A percentile compares a stretch with the other conserved stretches of the same genome.
Evolutionary conservation across 2,113 vertebrate species (phyloP).

Genomic region (Syngnathus floridae): DNA sequence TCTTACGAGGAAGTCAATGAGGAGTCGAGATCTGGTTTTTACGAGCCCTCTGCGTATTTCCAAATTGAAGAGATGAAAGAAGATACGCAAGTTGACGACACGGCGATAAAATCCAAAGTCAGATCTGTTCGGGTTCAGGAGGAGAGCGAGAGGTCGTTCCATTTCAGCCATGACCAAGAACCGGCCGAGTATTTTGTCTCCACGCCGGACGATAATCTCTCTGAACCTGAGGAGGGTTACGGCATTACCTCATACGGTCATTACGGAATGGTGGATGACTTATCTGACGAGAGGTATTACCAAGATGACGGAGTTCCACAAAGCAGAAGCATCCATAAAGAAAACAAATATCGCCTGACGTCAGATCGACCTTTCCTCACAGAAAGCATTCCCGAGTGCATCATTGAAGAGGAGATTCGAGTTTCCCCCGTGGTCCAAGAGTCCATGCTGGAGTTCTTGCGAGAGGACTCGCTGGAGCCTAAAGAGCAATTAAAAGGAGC

Average conservation of each 20-base stretch:
- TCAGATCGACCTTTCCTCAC: conserved; percentile 37
- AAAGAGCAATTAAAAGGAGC: conserved; percentile 81
- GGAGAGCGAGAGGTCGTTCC: conserved; percentile 46
- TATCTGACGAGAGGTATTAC: conserved; percentile 72
- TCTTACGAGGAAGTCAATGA: conserved; percentile 60
- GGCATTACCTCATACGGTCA: conserved; percentile 81
- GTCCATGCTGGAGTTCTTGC: conserved; percentile 75
- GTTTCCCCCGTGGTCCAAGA: conserved; percentile 81
- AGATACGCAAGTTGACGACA: conserved; percentile 39
- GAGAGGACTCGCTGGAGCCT: conserved; percentile 76
- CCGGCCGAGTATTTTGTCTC: conserved; percentile 85
- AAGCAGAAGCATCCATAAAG: conserved; percentile 49
- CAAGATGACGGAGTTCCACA: conserved; percentile 54
- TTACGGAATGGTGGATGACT: conserved; percentile 69
- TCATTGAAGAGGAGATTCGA: conserved; percentile 86
- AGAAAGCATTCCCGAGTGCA: conserved; percentile 63
- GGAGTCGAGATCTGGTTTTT: conserved; percentile 34
- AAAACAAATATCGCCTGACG: conserved; percentile 46
- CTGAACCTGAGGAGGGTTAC: conserved; percentile 61
- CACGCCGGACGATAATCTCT: conserved; percentile 82
- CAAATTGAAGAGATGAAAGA: conserved; percentile 85
- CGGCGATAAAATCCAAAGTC: conserved; percentile 28
- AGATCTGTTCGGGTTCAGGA: conserved; percentile 58
- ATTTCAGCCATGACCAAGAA: conserved; percentile 69
- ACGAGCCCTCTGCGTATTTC: conserved; percentile 71